Evolutionary conservation across 2,797 vertebrate species (phyloP).

Genomic region (Enteromius fasciolatus): DNA sequence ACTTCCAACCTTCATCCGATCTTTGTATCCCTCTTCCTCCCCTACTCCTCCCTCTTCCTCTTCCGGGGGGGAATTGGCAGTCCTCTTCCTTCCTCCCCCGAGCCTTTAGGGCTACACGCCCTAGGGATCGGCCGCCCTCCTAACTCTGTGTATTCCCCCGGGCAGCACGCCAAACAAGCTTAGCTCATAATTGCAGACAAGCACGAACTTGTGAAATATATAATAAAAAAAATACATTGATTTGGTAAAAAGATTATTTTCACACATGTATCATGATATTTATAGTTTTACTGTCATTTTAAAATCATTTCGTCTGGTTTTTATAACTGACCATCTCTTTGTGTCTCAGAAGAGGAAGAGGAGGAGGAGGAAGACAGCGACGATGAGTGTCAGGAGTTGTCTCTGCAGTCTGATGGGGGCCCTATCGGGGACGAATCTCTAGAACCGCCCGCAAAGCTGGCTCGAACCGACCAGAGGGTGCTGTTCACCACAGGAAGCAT

Average conservation of each 20-base stretch:
- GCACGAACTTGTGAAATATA: too few species aligned
- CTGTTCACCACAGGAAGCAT: slow-evolving; percentile 80
- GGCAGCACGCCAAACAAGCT: too few species aligned
- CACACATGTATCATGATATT: background rate
- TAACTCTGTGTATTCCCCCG: too few species aligned
- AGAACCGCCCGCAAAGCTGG: slow-evolving; percentile 89
- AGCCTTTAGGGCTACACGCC: too few species aligned
- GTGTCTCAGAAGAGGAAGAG: slow-evolving; percentile 86
- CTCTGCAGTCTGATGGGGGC: slow-evolving; percentile 74
- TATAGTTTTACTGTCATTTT: background rate
- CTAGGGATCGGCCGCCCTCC: too few species aligned
- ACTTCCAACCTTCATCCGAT: too few species aligned
- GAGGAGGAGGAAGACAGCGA: slow-evolving; percentile 93
- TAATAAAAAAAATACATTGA: too few species aligned
- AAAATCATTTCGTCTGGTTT: background rate
- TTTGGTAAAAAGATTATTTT: background rate
- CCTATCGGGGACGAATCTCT: slow-evolving; percentile 83
- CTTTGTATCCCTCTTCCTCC: too few species aligned
- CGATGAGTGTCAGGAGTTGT: slow-evolving; percentile 86
- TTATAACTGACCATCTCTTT: background rate
- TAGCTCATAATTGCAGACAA: too few species aligned
- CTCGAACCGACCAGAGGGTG: slow-evolving; percentile 84
- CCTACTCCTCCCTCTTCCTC: too few species aligned
- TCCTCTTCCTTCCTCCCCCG: too few species aligned
- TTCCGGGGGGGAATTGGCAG: too few species aligned